Evolutionary conservation across 2,113 vertebrate species (phyloP).

Genomic region (Solea senegalensis): DNA sequence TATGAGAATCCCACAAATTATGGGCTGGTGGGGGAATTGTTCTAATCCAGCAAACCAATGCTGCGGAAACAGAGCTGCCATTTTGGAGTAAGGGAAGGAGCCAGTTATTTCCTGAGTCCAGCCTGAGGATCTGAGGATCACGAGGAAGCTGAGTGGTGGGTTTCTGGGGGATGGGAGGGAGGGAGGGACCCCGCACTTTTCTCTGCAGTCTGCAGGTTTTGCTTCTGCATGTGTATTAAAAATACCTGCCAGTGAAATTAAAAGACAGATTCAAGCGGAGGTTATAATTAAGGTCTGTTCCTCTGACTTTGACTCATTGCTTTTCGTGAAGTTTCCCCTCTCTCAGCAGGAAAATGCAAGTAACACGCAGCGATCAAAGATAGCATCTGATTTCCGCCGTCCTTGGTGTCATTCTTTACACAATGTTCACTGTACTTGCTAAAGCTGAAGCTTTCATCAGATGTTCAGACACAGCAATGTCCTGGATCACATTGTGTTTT

Average conservation of each 20-base stretch:
- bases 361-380: constrained; percentile 17
- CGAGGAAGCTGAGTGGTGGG: constrained; percentile 50
- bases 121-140: constrained; percentile 45
- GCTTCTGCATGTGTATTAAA: constrained; percentile 32
- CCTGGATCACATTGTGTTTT: constrained; percentile 72
- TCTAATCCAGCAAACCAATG: constrained; percentile 77
- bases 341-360: constrained; percentile 34
- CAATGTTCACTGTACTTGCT: constrained; percentile 36
- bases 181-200: background rate
- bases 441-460: constrained; percentile 57
- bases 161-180: constrained; percentile 6
- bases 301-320: constrained; percentile 9
- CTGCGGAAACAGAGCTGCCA: constrained; percentile 72
- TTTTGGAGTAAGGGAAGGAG: constrained; percentile 72
- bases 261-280: background rate
- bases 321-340: constrained; percentile 22
- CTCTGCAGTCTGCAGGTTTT: constrained; percentile 30
- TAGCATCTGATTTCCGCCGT: constrained; percentile 27
- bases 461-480: constrained; percentile 57
- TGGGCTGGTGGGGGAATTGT: constrained; percentile 80
- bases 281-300: constrained; percentile 42
- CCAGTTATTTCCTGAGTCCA: constrained; percentile 66
- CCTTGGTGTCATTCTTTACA: constrained; percentile 21
- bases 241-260: constrained; percentile 38
- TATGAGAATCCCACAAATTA: constrained; percentile 81